Conservation (phyloP, 2,113 vertebrate species). For the Amblyornis subalaris region DNA sequence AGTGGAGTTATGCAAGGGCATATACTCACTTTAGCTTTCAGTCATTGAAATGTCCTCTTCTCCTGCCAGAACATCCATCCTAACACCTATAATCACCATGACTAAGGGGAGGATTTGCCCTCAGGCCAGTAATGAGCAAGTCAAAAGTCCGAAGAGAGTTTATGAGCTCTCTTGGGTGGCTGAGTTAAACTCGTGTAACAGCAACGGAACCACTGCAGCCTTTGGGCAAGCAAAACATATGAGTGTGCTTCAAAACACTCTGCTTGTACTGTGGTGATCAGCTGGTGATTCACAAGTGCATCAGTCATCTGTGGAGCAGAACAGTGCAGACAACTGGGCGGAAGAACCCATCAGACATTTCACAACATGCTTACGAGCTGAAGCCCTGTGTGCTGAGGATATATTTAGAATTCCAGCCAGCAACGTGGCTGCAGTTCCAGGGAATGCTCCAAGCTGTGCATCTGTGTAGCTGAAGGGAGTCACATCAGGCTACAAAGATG, state of each 20-base stretch:
- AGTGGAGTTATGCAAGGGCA: not conserved
- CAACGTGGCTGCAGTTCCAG: not conserved
- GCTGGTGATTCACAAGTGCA: constrained; percentile 1
- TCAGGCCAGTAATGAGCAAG: not conserved
- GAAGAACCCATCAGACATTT: not conserved
- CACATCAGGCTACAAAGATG: not conserved
- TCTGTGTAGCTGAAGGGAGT: not conserved
- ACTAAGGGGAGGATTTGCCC: not conserved
- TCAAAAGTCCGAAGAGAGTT: not conserved
- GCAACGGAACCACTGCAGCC: not conserved
- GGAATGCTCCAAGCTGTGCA: not conserved
- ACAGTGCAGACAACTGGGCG: not conserved
- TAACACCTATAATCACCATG: not conserved
- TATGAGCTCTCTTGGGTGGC: not conserved
- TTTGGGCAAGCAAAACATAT: not conserved
- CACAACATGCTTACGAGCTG: not conserved
- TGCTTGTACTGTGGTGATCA: not conserved
- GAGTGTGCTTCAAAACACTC: not conserved
- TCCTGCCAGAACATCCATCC: not conserved
- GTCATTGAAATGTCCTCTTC: not conserved
- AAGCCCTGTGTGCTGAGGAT: not conserved
- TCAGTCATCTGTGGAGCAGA: constrained; percentile 5
- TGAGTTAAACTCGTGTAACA: not conserved
- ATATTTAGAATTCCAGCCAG: not conserved
- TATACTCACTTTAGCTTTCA: not conserved